These are phyloP conservation scores for Caenorhabditis wallacei DNA, from an alignment of 2,888 invertebrate species.

Conservation along the genomic window DNA sequence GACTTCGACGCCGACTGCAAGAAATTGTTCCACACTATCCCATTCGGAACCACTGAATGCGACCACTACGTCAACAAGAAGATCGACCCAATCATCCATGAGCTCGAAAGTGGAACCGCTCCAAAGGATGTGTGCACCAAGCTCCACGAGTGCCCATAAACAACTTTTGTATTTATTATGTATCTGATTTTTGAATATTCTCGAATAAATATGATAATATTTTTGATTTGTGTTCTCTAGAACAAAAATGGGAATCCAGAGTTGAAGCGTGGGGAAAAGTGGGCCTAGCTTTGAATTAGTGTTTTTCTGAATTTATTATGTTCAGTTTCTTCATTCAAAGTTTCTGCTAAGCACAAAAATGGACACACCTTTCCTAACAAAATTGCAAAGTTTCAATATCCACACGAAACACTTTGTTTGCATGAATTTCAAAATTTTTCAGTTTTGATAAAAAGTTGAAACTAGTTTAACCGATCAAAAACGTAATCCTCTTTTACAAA, in stretches of 20 bases:
- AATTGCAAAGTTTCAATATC: too few species aligned
- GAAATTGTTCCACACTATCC: constrained; percentile 66
- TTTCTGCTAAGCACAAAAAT: too few species aligned
- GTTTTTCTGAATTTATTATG: too few species aligned
- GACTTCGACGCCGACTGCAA: constrained; percentile 71
- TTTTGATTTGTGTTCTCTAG: background rate
- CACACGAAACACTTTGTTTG: too few species aligned
- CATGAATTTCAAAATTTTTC: background rate
- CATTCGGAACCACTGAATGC: constrained; percentile 69
- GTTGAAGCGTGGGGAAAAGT: too few species aligned
- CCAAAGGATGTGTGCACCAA: constrained; percentile 72
- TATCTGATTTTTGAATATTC: constrained; percentile 1
- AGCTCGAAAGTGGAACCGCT: constrained; percentile 71
- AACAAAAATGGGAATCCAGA: too few species aligned
- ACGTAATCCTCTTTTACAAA: background rate
- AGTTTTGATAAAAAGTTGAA: background rate
- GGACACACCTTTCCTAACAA: too few species aligned
- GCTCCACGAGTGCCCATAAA: constrained; percentile 57
- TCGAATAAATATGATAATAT: background rate
- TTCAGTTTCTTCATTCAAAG: too few species aligned
- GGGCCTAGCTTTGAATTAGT: too few species aligned
- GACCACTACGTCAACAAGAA: constrained; percentile 67
- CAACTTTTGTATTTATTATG: background rate
- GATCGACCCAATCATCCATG: constrained; percentile 70
- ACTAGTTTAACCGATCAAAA: constrained; percentile 23